Evolutionary conservation across 2,888 invertebrate genomes (phyloP).

Genomic region (Chirona hameri): DNA sequence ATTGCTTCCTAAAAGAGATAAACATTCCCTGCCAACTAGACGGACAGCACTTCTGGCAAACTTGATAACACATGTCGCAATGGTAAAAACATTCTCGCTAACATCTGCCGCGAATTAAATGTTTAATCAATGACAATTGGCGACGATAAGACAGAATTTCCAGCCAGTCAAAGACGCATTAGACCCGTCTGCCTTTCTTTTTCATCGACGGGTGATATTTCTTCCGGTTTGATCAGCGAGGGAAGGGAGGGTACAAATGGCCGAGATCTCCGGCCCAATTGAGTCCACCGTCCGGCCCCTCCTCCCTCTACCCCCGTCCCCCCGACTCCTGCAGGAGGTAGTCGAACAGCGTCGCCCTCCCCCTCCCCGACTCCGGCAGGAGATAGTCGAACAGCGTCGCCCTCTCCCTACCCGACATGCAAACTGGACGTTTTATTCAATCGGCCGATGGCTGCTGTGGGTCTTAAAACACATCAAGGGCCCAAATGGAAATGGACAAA

Average conservation of each 20-base stretch:
- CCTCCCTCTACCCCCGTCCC: background rate
- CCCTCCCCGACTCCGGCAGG: background rate
- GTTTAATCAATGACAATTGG: no score
- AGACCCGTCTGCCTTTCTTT: background rate
- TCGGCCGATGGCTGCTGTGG: background rate
- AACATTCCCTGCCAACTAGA: no score
- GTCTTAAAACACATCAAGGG: slow-evolving; percentile 2
- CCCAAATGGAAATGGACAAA: slow-evolving; percentile 26
- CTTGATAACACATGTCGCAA: no score
- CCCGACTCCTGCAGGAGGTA: no score
- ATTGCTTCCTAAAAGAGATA: no score
- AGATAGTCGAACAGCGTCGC: background rate
- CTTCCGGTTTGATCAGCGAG: background rate
- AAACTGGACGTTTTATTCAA: slow-evolving; percentile 11
- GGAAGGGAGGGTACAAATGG: background rate
- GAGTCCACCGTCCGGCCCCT: background rate
- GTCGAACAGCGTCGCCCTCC: background rate
- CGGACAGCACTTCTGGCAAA: no score
- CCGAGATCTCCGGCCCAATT: background rate
- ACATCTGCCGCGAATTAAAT: no score
- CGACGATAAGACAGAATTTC: background rate
- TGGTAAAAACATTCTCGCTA: no score
- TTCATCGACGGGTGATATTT: background rate
- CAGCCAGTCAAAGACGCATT: background rate
- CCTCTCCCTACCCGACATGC: background rate